Evolutionary conservation across 2,113 vertebrate species (phyloP).

Genomic region (Sus scrofa): T2T-Sscrofa CM000826.6:100761001-100761500

Average conservation of each 20-base stretch:
- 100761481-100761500: background rate
- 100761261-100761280: background rate
- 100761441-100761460: conserved; percentile 41
- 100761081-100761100: background rate
- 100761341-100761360: background rate
- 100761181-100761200: background rate
- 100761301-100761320: background rate
- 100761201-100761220: background rate
- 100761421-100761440: background rate
- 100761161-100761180: background rate
- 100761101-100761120: background rate
- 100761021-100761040: background rate
- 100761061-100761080: background rate
- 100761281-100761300: background rate
- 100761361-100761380: background rate
- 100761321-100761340: background rate
- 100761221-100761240: background rate
- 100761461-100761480: conserved; percentile 43
- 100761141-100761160: background rate
- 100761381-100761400: background rate
- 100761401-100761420: background rate
- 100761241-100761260: background rate
- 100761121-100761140: background rate
- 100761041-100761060: too few relatives aligned
- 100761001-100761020: background rate